Conservation (phyloP, 2,113 vertebrate genomes). For the Xenotilapia flavipinnis region DNA sequence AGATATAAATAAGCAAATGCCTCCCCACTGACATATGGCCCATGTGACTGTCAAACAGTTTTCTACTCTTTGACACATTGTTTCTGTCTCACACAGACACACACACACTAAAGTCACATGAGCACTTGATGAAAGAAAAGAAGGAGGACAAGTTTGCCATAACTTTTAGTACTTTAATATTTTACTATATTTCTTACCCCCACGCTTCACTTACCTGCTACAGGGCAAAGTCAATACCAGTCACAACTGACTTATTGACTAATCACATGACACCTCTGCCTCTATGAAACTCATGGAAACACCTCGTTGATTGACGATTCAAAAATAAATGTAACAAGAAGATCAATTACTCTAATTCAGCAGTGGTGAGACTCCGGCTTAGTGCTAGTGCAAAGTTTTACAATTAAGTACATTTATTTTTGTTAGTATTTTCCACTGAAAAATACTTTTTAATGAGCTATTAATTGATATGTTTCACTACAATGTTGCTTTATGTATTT, state of each 20-base stretch:
- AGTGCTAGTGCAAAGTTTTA: not conserved
- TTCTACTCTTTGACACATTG: conserved; percentile 34
- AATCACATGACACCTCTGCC: not conserved
- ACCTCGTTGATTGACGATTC: not conserved
- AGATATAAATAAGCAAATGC: conserved; percentile 5
- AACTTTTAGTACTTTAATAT: conserved; percentile 20
- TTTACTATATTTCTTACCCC: not conserved
- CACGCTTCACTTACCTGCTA: conserved; percentile 20
- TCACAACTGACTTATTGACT: conserved; percentile 33
- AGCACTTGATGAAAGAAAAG: conserved; percentile 14
- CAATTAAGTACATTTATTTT: not conserved
- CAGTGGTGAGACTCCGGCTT: not conserved
- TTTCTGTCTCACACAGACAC: not conserved
- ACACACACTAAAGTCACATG: not conserved
- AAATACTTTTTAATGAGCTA: not conserved
- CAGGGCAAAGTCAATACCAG: conserved; percentile 32
- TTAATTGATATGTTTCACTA: not conserved
- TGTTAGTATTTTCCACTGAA: not conserved
- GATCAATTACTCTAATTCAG: not conserved
- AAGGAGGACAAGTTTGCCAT: not conserved
- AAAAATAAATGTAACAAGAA: not conserved
- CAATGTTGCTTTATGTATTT: not conserved
- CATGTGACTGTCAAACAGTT: conserved; percentile 48
- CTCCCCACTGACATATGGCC: conserved; percentile 42
- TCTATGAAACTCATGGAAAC: not conserved